A percentile compares a stretch with the other conserved stretches of the same genome.
Evolutionary conservation across 1,140 invertebrate species (phyloP).

Genomic region (Penaeus japonicus): DNA sequence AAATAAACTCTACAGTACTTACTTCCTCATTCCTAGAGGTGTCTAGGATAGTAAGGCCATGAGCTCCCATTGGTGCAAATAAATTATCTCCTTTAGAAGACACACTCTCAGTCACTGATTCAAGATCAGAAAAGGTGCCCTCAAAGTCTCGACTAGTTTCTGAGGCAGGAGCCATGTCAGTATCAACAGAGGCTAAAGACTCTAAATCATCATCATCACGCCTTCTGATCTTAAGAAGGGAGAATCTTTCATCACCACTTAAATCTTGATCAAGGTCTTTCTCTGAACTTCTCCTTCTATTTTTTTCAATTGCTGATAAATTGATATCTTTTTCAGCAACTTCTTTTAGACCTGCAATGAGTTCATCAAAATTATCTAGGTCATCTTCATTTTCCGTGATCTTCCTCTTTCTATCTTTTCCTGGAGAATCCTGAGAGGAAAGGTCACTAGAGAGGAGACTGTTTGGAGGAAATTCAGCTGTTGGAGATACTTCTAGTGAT

Average conservation of each 20-base stretch:
- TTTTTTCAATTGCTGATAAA: constrained; percentile 26
- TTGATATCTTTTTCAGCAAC: constrained; percentile 54
- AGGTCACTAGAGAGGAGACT: background rate
- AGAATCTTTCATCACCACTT: constrained; percentile 39
- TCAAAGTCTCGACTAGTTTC: constrained; percentile 56
- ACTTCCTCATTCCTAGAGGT: constrained; percentile 2
- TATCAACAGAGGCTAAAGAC: constrained; percentile 54
- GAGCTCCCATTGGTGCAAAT: background rate
- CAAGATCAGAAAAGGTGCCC: constrained; percentile 55
- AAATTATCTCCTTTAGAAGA: constrained; percentile 46
- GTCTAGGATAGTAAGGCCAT: background rate
- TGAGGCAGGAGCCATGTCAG: constrained; percentile 57
- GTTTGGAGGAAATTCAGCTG: background rate
- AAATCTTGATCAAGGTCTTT: constrained; percentile 37
- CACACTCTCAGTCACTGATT: constrained; percentile 53
- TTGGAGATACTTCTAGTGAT: constrained; percentile 4
- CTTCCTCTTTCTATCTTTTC: constrained; percentile 38
- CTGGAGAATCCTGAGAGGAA: constrained; percentile 11
- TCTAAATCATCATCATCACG: constrained; percentile 58
- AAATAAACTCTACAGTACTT: constrained; percentile 19
- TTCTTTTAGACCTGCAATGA: constrained; percentile 56
- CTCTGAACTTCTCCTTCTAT: constrained; percentile 15
- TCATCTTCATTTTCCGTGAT: constrained; percentile 48
- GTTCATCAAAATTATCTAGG: constrained; percentile 55
- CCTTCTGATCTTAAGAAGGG: constrained; percentile 35